Evolutionary conservation across 2,113 vertebrate genomes (phyloP), one percentile per base, ranked within the genome.

Genomic region (Tonatia bakeri): DNA sequence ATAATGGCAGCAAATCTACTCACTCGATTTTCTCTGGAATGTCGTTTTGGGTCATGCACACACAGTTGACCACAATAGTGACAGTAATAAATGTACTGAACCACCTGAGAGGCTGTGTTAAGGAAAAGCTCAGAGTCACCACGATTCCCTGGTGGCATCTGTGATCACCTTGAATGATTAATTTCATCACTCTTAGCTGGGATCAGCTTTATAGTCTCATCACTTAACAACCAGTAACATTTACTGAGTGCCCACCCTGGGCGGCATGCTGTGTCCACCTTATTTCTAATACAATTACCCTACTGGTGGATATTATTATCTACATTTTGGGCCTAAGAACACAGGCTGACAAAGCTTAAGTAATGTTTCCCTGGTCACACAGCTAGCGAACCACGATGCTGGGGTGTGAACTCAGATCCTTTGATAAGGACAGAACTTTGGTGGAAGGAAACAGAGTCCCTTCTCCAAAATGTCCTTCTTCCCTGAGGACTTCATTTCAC

Each of bases 41-140:
- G 0, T 98, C 98, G 0, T 96, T 98, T 98, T 98, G 98, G 96
- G 99, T 98, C 99, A 99, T 99, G 98, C 99, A 99, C 93, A 98
- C 99, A 93, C 99, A 99, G 97, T 99, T 99, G 98, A 98, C 99
- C 97, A 99, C 47, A 98, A 99, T 99, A 94, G 99, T 99, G 98
- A 98, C 97, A 82, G 99, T 99, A 96, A 99, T 99, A 98, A 99
- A 99, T 43, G 98, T 85, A 91, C 99, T 99, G 98, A 99, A 99
- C 91, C 99, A 98, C 10, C 99, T 99, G 94, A n/a, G 13, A 73
- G 85, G 69, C 0, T 38, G 72, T 87, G 99, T 99, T 98, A 99
- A 99, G 99, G 99, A 98, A 98, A 98, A 98, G 33, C 26, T 38
- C 31, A 80, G 76, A 47, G 31, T 59, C 31, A 7, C 33, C 33